Evolutionary conservation across 2,888 invertebrate species (phyloP).

Genomic region (Ectobius pallidus): DNA sequence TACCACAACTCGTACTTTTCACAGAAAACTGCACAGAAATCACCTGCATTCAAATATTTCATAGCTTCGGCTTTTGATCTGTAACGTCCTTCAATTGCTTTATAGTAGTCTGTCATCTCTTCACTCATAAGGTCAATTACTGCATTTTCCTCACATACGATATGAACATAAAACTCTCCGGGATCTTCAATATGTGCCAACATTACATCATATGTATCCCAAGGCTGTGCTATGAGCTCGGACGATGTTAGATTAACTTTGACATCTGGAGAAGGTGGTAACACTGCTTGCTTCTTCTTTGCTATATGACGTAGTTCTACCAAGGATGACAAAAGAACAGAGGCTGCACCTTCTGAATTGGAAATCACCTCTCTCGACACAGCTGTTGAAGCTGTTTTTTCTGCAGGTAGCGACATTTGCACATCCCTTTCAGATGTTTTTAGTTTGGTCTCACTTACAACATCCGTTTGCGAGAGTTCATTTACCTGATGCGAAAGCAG

Average conservation of each 20-base stretch:
- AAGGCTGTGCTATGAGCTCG: too few species aligned
- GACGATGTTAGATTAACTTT: neutral
- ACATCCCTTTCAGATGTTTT: neutral
- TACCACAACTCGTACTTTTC: constrained; percentile 7
- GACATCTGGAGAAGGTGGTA: neutral
- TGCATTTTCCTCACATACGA: neutral
- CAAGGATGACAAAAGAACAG: too few species aligned
- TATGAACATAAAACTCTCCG: constrained; percentile 30
- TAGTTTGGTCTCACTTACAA: neutral
- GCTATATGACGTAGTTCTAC: neutral
- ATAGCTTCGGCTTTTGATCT: neutral
- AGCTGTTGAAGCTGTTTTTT: neutral
- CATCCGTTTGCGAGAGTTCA: neutral
- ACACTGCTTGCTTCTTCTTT: too few species aligned
- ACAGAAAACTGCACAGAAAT: constrained; percentile 12
- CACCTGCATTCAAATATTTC: neutral
- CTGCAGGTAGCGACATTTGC: neutral
- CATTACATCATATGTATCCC: neutral
- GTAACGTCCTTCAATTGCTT: too few species aligned
- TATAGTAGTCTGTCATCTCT: neutral
- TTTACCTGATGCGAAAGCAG: too few species aligned
- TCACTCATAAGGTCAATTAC: neutral
- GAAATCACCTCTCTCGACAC: neutral
- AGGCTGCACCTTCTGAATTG: too few species aligned
- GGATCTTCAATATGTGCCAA: constrained; percentile 18